These are phyloP conservation scores for Oreochromis aureus DNA, from an alignment of 2,113 vertebrate genomes.

Conservation along the genomic window DNA sequence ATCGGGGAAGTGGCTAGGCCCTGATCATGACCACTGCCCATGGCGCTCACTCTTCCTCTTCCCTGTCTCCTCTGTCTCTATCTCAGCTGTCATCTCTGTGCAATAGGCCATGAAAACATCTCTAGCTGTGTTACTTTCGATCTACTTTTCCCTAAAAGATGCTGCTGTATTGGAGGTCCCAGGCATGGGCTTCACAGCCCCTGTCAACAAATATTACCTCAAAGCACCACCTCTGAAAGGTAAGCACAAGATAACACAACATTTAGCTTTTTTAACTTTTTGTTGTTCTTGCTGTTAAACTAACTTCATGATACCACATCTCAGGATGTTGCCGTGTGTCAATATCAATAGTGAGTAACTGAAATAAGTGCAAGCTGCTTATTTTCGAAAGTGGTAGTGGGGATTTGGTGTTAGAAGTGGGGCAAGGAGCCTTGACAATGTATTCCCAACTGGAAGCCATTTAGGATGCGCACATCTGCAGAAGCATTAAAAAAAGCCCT, in stretches of 20 bases:
- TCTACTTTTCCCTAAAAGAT: constrained; percentile 48
- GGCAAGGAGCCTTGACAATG: constrained; percentile 40
- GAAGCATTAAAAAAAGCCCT: not conserved
- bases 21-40: constrained; percentile 60
- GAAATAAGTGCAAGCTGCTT: constrained; percentile 76
- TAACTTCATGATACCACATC: constrained; percentile 62
- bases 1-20: constrained; percentile 60
- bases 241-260: constrained; percentile 56
- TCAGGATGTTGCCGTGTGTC: constrained; percentile 55
- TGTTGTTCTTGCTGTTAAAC: constrained; percentile 12
- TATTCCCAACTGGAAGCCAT: constrained; percentile 46
- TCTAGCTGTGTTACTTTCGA: constrained; percentile 37
- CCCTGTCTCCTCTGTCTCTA: not conserved
- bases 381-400: constrained; percentile 46
- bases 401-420: constrained; percentile 39
- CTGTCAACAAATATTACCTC: constrained; percentile 69
- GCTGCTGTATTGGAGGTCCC: constrained; percentile 59
- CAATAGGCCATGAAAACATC: constrained; percentile 53
- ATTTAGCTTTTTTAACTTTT: constrained; percentile 39
- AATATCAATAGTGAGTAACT: constrained; percentile 62
- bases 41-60: constrained; percentile 35
- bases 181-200: constrained; percentile 75
- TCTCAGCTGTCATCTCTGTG: constrained; percentile 24
- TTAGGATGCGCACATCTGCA: constrained; percentile 22
- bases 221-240: constrained; percentile 50